phyloP scores from a whole-genome alignment of 2,797 vertebrate genomes.

The Epinephelus coioides region DNA sequence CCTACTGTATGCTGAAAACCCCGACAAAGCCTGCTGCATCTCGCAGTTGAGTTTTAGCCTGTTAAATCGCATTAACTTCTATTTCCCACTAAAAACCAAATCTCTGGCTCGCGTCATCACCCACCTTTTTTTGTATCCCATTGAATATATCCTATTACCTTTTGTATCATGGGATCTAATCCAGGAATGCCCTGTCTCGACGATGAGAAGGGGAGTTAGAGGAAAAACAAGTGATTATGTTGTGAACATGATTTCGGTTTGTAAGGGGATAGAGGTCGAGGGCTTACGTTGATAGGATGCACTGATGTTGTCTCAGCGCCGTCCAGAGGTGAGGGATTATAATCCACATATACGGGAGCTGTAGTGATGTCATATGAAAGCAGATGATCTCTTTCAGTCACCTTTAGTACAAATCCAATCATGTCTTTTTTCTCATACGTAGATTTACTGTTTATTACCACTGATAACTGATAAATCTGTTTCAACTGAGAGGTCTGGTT shows the following conservation, averaged over 20 bases:
- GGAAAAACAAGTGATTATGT: slow-evolving; percentile 36
- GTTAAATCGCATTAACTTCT: slow-evolving; percentile 47
- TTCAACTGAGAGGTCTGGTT: neutral
- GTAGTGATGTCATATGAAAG: slow-evolving; percentile 1
- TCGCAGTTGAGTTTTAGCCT: slow-evolving; percentile 31
- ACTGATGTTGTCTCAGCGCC: slow-evolving; percentile 52
- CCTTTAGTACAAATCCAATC: slow-evolving; percentile 10
- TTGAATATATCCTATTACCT: slow-evolving; percentile 41
- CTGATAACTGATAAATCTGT: slow-evolving; percentile 7
- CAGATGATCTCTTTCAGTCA: slow-evolving; percentile 1
- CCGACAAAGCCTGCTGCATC: slow-evolving; percentile 27
- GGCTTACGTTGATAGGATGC: slow-evolving; percentile 50
- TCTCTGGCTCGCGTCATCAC: slow-evolving; percentile 24
- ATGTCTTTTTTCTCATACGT: neutral
- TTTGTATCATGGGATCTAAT: slow-evolving; percentile 40
- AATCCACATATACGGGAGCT: slow-evolving; percentile 11
- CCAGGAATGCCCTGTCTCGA: slow-evolving; percentile 11
- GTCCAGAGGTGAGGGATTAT: slow-evolving; percentile 31
- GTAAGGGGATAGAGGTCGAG: slow-evolving; percentile 25
- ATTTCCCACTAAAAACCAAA: slow-evolving; percentile 38
- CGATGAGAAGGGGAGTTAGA: slow-evolving; percentile 8
- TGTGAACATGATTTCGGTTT: slow-evolving; percentile 36
- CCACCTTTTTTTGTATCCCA: slow-evolving; percentile 31
- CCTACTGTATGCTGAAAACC: slow-evolving; percentile 28
- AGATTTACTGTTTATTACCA: neutral